Evolutionary conservation across 53 echinoderm and acorn worm species (phyloP).

Genomic region (Luidia sarsii): DNA sequence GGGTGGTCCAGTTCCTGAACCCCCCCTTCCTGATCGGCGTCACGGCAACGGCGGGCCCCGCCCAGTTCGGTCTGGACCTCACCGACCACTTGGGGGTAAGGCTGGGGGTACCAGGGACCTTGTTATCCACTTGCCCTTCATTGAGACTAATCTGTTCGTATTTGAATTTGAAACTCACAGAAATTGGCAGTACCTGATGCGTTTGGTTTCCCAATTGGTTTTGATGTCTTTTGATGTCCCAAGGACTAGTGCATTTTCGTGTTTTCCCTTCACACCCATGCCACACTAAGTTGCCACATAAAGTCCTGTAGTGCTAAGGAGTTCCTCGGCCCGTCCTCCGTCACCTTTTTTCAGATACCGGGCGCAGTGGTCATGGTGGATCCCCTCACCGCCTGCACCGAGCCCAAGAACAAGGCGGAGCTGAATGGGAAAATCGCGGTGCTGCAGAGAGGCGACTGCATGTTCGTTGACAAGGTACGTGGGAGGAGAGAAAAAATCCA

Average conservation of each 20-base stretch:
- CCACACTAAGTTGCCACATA: too few species aligned
- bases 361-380: constrained; percentile 78
- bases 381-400: constrained; percentile 75
- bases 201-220: too few species aligned
- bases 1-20: constrained; percentile 84
- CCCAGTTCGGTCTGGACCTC: constrained; percentile 93
- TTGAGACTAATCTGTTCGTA: too few species aligned
- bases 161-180: too few species aligned
- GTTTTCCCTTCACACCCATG: too few species aligned
- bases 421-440: constrained; percentile 74
- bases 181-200: too few species aligned
- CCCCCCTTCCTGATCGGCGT: constrained; percentile 66
- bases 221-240: too few species aligned
- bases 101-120: too few species aligned
- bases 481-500: background rate
- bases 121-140: too few species aligned
- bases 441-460: constrained; percentile 82
- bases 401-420: constrained; percentile 60
- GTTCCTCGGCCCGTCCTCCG: too few species aligned
- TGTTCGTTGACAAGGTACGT: constrained; percentile 97
- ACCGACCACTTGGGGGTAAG: constrained; percentile 69
- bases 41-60: constrained; percentile 87
- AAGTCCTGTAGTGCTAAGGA: too few species aligned
- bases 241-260: too few species aligned
- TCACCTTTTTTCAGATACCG: constrained; percentile 57